Conservation (phyloP, 1,140 invertebrate species). For the Dendroctonus valens region DNA sequence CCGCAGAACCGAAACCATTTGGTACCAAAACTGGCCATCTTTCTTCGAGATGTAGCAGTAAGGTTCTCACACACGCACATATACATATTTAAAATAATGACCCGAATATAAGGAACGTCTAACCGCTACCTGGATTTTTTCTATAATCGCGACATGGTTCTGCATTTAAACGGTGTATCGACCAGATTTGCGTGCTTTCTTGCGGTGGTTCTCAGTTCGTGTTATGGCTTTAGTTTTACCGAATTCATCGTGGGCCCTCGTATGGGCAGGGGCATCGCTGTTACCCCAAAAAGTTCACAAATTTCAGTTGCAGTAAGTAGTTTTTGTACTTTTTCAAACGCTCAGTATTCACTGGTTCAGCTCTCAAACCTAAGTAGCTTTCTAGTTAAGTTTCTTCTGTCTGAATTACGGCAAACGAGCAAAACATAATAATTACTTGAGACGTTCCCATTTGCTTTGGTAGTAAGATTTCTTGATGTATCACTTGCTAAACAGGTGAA, state of each 20-base stretch:
- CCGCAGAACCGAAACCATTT: conserved; percentile 12
- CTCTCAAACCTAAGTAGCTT: too few relatives aligned
- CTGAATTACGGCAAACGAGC: too few relatives aligned
- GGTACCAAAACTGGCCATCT: conserved; percentile 20
- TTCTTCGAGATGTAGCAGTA: conserved; percentile 25
- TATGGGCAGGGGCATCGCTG: conserved; percentile 9
- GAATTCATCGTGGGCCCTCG: conserved; percentile 25
- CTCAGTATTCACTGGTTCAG: too few relatives aligned
- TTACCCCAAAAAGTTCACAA: conserved; percentile 15
- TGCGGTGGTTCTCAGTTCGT: not conserved
- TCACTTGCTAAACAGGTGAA: too few relatives aligned
- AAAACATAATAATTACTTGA: too few relatives aligned
- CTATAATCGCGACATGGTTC: conserved; percentile 30
- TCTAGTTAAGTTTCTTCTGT: too few relatives aligned
- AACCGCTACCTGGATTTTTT: conserved; percentile 23
- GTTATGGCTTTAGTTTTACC: conserved; percentile 20
- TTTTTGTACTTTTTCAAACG: too few relatives aligned
- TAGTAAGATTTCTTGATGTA: too few relatives aligned
- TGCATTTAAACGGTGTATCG: conserved; percentile 10
- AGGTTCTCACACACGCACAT: conserved; percentile 24
- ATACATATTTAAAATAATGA: conserved; percentile 28
- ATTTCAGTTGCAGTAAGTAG: conserved; percentile 19
- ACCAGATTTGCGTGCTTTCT: not conserved
- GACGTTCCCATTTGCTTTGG: too few relatives aligned
- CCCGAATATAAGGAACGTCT: conserved; percentile 27